Conservation (phyloP, 2,888 invertebrate species). For the Tipula lateralis region DNA sequence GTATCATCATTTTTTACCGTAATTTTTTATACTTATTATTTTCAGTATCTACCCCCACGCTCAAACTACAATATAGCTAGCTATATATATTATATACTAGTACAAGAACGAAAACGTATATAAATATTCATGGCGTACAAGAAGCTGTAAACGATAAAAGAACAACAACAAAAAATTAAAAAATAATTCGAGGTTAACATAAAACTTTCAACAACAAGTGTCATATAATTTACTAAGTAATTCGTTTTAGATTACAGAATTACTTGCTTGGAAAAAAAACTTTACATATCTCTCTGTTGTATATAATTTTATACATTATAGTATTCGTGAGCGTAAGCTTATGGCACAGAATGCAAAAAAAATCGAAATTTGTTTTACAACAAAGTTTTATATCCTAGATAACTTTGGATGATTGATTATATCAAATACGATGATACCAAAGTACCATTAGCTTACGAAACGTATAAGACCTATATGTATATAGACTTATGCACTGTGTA, state of each 20-base stretch:
- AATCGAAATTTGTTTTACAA: not conserved
- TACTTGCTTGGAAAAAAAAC: not conserved
- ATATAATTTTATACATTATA: not conserved
- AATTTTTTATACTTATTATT: no score
- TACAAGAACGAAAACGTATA: no score
- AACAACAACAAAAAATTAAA: not conserved
- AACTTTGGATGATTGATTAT: not conserved
- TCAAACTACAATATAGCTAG: not conserved
- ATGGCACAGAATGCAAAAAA: not conserved
- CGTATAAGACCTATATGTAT: no score
- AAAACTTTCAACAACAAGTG: not conserved
- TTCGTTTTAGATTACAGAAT: constrained; percentile 11
- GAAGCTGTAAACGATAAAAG: not conserved
- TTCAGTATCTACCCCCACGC: not conserved
- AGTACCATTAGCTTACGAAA: not conserved
- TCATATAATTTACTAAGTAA: constrained; percentile 11
- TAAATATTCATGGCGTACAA: not conserved
- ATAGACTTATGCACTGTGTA: not conserved
- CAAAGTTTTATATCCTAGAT: not conserved
- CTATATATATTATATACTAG: no score
- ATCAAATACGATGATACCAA: not conserved
- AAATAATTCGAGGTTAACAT: not conserved
- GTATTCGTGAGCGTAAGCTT: not conserved
- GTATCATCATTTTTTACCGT: not conserved
- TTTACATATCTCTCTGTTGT: not conserved